Evolutionary conservation across 2,888 invertebrate genomes (phyloP).

Genomic region (Alviniconcha strummeri): DNA sequence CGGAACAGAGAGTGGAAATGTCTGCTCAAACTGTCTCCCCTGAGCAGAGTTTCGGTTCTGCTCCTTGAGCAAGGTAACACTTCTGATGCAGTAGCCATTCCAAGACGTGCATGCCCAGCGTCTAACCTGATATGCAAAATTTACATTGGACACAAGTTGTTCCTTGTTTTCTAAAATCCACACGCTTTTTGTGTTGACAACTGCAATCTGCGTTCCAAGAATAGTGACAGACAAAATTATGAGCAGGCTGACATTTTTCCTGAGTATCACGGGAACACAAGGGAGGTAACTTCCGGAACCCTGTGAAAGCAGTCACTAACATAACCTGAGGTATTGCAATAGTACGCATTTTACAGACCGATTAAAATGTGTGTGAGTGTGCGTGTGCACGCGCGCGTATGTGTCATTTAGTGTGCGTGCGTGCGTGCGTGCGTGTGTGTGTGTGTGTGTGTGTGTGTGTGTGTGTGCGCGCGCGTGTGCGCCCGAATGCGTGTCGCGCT

Average conservation of each 20-base stretch:
- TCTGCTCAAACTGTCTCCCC: constrained; percentile 55
- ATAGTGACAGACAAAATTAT: constrained; percentile 4
- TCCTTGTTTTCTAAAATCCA: background rate
- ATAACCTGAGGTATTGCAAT: no score
- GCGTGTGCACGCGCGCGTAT: no score
- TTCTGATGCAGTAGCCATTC: constrained; percentile 43
- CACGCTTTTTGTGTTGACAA: background rate
- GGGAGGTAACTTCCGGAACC: background rate
- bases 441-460: no score
- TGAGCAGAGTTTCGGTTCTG: constrained; percentile 57
- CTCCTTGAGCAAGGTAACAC: constrained; percentile 58
- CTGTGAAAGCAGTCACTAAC: no score
- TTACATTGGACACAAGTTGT: background rate
- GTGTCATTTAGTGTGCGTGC: background rate
- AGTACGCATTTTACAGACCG: no score
- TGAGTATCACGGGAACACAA: constrained; percentile 21
- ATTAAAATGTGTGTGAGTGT: background rate
- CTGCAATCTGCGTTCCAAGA: background rate
- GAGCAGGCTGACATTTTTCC: constrained; percentile 28
- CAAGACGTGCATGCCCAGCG: no score
- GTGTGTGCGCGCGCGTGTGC: no score
- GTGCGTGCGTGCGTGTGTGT: background rate
- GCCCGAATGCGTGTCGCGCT: no score
- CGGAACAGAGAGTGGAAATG: constrained; percentile 64
- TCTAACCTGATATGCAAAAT: no score